Conservation (phyloP, 2,113 vertebrate species). For the human (Homo sapiens) region GRCh38 chr3:124463501-124464000, state of each 20-base stretch:
- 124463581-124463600: background rate
- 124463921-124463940: background rate
- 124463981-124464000: background rate
- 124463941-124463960: background rate
- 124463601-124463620: background rate
- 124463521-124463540: rapidly evolving
- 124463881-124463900: background rate
- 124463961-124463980: constrained; percentile 9
- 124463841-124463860: background rate
- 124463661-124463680: background rate
- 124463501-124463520: background rate
- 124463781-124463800: background rate
- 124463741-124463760: background rate
- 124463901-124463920: background rate
- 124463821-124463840: background rate
- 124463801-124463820: background rate
- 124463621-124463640: background rate
- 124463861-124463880: background rate
- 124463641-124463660: background rate
- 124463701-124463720: background rate
- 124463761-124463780: background rate
- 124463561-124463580: background rate
- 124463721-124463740: background rate
- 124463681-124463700: background rate
- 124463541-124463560: background rate